Conservation (phyloP, 2,888 invertebrate species). For the Rhagium mordax region DNA sequence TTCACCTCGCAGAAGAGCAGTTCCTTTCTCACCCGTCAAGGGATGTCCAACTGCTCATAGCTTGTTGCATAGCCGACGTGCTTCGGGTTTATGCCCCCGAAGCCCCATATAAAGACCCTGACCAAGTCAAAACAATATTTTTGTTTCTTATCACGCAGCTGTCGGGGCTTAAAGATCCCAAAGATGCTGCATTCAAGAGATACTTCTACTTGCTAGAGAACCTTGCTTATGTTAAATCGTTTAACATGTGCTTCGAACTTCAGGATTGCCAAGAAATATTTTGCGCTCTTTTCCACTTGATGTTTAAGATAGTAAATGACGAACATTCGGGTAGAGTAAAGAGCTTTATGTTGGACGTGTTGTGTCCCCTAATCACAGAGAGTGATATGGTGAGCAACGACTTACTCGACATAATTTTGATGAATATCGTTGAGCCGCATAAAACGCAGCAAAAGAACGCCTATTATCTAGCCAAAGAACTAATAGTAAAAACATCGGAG, state of each 20-base stretch:
- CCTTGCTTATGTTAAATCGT: conserved; percentile 97
- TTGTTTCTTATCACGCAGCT: conserved; percentile 95
- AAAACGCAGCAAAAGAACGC: conserved; percentile 93
- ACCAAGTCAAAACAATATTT: conserved; percentile 94
- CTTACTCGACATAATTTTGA: conserved; percentile 92
- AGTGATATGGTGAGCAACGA: conserved; percentile 96
- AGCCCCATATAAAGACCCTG: conserved; percentile 96
- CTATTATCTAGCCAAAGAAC: conserved; percentile 91
- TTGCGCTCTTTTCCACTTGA: conserved; percentile 91
- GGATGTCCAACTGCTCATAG: conserved; percentile 95
- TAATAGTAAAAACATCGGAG: conserved; percentile 92
- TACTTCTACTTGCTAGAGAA: conserved; percentile 98
- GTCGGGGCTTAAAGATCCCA: conserved; percentile 94
- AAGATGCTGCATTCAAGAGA: conserved; percentile 97
- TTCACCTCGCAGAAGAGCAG: conserved; percentile 94
- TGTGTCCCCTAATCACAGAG: conserved; percentile 95
- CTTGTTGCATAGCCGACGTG: conserved; percentile 98
- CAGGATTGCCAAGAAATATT: conserved; percentile 98
- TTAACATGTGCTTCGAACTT: conserved; percentile 98
- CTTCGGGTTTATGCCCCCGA: conserved; percentile 97
- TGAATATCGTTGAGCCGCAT: conserved; percentile 94
- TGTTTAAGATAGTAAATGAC: conserved; percentile 97
- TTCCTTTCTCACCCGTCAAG: conserved; percentile 91
- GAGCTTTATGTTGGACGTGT: conserved; percentile 96
- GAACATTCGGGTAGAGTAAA: conserved; percentile 97